These are phyloP conservation scores for Taxidea taxus DNA, from an alignment of 2,113 vertebrate species.

Conservation along the genomic window DNA sequence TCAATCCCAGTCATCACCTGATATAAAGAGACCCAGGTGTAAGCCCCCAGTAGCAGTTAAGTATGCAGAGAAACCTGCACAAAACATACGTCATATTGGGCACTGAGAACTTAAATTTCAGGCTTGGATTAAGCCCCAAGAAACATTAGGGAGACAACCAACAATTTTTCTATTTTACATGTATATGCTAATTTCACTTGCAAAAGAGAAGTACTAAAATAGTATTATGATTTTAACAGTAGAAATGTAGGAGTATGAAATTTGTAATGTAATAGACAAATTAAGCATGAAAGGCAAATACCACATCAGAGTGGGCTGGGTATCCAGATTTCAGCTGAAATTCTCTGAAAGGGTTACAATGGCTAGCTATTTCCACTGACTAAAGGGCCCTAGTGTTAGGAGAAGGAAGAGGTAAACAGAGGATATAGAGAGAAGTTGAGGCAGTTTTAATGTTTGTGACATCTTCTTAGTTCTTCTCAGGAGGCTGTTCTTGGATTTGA, in stretches of 20 bases:
- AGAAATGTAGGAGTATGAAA: conserved; percentile 55
- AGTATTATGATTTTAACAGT: conserved; percentile 34
- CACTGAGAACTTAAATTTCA: neutral
- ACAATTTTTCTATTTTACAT: conserved; percentile 24
- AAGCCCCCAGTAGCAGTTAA: neutral
- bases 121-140: neutral
- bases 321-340: conserved; percentile 24
- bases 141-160: conserved; percentile 16
- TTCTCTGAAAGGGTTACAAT: neutral
- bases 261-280: conserved; percentile 38
- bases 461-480: neutral
- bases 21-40: neutral
- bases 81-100: neutral
- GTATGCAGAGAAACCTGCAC: neutral
- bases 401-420: neutral
- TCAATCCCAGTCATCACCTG: neutral
- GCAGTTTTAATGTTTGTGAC: neutral
- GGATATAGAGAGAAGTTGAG: neutral
- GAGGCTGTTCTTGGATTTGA: neutral
- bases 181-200: conserved; percentile 49
- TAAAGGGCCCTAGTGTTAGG: neutral
- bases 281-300: conserved; percentile 64
- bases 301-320: neutral
- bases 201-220: conserved; percentile 37
- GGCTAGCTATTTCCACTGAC: neutral